phyloP scores from a whole-genome alignment of 2,888 invertebrate species.

The Pardosa pseudoannulata region DNA sequence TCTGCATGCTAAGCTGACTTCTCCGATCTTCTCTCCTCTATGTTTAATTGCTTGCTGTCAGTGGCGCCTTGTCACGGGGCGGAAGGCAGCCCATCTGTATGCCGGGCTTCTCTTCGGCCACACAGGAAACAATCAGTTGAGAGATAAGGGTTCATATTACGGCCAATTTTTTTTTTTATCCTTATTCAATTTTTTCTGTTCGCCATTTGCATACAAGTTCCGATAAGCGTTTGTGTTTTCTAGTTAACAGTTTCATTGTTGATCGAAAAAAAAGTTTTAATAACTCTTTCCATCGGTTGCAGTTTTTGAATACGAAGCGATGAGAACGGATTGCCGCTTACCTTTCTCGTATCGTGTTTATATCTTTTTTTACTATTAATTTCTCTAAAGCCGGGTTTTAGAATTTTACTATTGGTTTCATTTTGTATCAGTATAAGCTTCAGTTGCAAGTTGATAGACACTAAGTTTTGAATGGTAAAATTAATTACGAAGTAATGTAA shows the following conservation, averaged over 20 bases:
- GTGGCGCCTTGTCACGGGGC: not conserved
- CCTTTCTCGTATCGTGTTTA: too few species aligned
- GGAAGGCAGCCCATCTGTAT: slow-evolving; percentile 8
- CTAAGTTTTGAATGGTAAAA: too few species aligned
- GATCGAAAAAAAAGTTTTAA: not conserved
- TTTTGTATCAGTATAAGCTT: too few species aligned
- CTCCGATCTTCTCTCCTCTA: too few species aligned
- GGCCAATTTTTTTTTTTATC: not conserved
- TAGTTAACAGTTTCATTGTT: slow-evolving; percentile 4
- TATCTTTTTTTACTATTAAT: too few species aligned
- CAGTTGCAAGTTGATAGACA: too few species aligned
- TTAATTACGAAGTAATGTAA: too few species aligned
- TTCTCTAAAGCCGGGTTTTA: too few species aligned
- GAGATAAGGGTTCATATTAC: not conserved
- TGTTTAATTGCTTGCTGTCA: slow-evolving; percentile 9
- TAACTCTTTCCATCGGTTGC: not conserved
- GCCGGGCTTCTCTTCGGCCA: not conserved
- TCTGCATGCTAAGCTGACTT: too few species aligned
- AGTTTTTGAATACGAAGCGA: not conserved
- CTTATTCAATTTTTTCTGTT: not conserved
- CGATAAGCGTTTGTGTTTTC: not conserved
- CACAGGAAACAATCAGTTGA: slow-evolving; percentile 10
- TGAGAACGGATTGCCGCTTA: too few species aligned
- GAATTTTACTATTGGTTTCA: too few species aligned
- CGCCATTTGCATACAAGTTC: not conserved